A percentile compares a stretch with the other conserved stretches of the same genome.
Evolutionary conservation across 2,113 vertebrate genomes (phyloP).

Genomic region (Litocranius walleri): DNA sequence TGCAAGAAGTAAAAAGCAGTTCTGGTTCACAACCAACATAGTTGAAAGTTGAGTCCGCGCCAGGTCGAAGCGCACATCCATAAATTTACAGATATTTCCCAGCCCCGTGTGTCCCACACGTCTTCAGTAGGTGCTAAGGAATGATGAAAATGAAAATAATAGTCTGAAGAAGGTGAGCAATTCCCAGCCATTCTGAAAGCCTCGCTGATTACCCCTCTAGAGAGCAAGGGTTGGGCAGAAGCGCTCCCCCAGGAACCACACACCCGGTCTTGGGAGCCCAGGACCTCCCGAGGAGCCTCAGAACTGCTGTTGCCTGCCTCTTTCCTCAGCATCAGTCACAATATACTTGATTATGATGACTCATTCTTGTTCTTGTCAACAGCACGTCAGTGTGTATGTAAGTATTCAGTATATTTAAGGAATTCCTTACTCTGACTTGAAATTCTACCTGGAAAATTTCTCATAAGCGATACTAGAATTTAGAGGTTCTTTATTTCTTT

Average conservation of each 20-base stretch:
- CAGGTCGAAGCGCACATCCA: background rate
- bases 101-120: background rate
- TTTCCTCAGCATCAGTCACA: background rate
- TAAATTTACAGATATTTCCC: background rate
- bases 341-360: background rate
- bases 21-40: background rate
- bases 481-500: background rate
- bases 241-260: background rate
- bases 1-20: background rate
- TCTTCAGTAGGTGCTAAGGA: background rate
- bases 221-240: background rate
- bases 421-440: background rate
- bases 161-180: background rate
- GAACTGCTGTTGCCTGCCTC: background rate
- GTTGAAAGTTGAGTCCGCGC: background rate
- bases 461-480: background rate
- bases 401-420: background rate
- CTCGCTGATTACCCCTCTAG: conserved; percentile 12
- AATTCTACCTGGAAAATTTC: background rate
- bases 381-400: background rate
- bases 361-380: background rate
- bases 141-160: background rate
- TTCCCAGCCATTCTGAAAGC: background rate
- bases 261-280: background rate
- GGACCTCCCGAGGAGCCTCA: background rate